Percentiles rank a stretch among this genome's conserved stretches.
These are phyloP conservation scores for Pachycephus smyrnensis DNA, from an alignment of 2,888 invertebrate genomes.

Conservation along the genomic window DNA sequence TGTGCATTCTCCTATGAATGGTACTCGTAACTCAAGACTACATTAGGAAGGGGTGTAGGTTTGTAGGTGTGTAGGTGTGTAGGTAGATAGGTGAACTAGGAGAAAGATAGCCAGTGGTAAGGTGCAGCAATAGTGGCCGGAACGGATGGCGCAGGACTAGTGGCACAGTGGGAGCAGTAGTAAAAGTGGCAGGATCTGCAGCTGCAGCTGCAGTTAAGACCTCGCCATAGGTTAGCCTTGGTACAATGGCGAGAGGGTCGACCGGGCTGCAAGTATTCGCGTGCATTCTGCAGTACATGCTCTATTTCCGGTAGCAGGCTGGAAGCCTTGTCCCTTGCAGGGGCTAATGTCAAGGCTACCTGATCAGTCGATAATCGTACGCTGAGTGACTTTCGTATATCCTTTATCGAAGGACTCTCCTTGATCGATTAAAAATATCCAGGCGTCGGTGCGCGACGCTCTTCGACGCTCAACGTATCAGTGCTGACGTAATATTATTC, in stretches of 20 bases:
- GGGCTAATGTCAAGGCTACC: conserved; percentile 1
- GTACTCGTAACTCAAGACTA: not conserved
- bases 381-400: conserved; percentile 19
- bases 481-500: too few relatives aligned
- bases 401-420: conserved; percentile 5
- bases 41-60: too few relatives aligned
- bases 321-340: not conserved
- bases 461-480: too few relatives aligned
- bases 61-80: not conserved
- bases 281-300: not conserved
- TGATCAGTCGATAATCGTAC: not conserved
- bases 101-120: not conserved
- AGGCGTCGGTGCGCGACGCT: too few relatives aligned
- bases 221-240: too few relatives aligned
- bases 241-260: not conserved
- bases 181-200: not conserved
- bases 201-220: not conserved
- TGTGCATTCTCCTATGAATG: not conserved
- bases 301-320: not conserved
- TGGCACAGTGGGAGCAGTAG: not conserved
- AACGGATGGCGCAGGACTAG: not conserved
- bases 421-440: too few relatives aligned
- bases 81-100: too few relatives aligned
- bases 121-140: not conserved
- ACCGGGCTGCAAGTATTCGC: not conserved